Evolutionary conservation across 2,888 invertebrate species (phyloP).

Genomic region (Hyalella azteca): DNA sequence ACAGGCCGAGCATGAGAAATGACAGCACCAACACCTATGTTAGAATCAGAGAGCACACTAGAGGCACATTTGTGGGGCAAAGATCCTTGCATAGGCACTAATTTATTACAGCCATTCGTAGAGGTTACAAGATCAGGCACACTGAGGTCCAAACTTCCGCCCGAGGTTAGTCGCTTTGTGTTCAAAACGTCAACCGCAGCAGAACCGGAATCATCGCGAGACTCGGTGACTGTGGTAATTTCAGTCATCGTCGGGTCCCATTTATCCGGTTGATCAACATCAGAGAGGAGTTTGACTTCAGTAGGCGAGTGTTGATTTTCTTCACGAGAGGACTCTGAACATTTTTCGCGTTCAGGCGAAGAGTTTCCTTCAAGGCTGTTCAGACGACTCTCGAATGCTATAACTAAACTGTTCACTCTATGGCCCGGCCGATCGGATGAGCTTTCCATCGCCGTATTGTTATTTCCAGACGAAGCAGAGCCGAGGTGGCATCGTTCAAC

Average conservation of each 20-base stretch:
- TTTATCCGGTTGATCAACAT: not conserved
- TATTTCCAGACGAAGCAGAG: too few relatives aligned
- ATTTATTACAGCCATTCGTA: not conserved
- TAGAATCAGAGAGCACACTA: not conserved
- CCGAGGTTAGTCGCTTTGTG: not conserved
- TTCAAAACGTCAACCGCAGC: conserved; percentile 3
- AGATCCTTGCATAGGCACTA: not conserved
- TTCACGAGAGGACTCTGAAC: not conserved
- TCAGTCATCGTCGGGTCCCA: too few relatives aligned
- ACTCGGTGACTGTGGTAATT: too few relatives aligned
- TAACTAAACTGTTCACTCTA: not conserved
- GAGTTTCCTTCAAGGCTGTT: not conserved
- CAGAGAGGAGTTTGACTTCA: not conserved
- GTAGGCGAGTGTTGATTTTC: not conserved
- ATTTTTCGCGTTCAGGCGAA: not conserved
- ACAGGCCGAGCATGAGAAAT: not conserved
- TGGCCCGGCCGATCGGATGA: not conserved
- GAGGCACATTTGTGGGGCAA: not conserved
- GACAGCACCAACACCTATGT: not conserved
- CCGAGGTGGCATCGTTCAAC: too few relatives aligned
- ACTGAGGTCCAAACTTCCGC: conserved; percentile 22
- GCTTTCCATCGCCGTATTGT: too few relatives aligned
- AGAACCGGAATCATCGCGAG: conserved; percentile 20
- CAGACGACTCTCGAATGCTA: not conserved
- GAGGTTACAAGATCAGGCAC: conserved; percentile 30